Percentiles rank a stretch among this genome's conserved stretches.
phyloP scores from a whole-genome alignment of 2,888 invertebrate species.

The Abscondita cerata region DNA sequence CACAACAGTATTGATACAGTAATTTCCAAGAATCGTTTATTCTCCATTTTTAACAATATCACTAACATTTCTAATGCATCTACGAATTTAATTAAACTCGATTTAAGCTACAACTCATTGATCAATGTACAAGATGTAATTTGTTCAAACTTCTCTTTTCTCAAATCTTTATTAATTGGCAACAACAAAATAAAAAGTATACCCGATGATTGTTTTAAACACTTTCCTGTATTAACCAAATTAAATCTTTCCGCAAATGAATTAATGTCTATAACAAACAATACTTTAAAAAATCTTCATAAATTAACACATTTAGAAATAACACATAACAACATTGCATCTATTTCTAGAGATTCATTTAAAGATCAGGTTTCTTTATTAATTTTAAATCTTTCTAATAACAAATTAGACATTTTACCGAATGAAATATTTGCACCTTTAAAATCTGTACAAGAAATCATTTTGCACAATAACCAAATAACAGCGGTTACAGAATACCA shows the following conservation, averaged over 20 bases:
- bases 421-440: not conserved
- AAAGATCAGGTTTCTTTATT: not conserved
- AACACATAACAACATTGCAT: not conserved
- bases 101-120: constrained; percentile 12
- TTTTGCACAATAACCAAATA: not conserved
- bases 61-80: no score
- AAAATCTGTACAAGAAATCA: not conserved
- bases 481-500: not conserved
- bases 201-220: no score
- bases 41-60: no score
- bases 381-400: not conserved
- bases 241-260: no score
- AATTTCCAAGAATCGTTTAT: no score
- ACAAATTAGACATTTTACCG: not conserved
- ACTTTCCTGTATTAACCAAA: no score
- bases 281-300: not conserved
- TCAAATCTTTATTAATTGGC: no score
- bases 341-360: not conserved
- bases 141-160: no score
- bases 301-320: not conserved
- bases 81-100: not conserved
- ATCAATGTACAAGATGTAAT: not conserved
- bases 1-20: not conserved
- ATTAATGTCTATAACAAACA: no score
- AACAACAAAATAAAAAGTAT: no score